phyloP scores from a whole-genome alignment of 2,888 invertebrate genomes.

The Caenorhabditis becei region DNA sequence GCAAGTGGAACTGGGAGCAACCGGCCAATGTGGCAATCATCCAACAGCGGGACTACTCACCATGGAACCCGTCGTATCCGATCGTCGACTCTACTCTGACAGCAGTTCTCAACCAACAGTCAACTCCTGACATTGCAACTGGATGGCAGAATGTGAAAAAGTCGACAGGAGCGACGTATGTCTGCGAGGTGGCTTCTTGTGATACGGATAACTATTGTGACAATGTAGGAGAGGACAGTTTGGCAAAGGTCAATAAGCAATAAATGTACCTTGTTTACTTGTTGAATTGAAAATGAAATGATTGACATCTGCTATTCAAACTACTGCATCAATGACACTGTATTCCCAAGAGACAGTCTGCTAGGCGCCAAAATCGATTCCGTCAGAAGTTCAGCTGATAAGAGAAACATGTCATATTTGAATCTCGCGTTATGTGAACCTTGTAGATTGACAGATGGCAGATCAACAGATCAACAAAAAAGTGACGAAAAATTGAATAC shows the following conservation, averaged over 20 bases:
- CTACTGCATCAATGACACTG: too few relatives aligned
- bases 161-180: conserved; percentile 23
- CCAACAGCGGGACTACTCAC: neutral
- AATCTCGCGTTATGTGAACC: too few relatives aligned
- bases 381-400: too few relatives aligned
- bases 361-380: too few relatives aligned
- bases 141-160: conserved; percentile 47
- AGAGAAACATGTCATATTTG: too few relatives aligned
- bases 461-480: too few relatives aligned
- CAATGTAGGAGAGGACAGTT: neutral
- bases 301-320: neutral
- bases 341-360: too few relatives aligned
- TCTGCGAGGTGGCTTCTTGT: conserved; percentile 44
- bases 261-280: neutral
- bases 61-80: conserved; percentile 42
- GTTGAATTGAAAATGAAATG: neutral
- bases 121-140: neutral
- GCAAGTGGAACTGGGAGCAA: conserved; percentile 46
- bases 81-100: neutral
- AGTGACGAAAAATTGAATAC: too few relatives aligned
- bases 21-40: conserved; percentile 11
- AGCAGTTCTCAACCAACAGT: conserved; percentile 33
- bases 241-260: neutral
- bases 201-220: conserved; percentile 54
- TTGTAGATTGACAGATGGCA: too few relatives aligned